phyloP scores from a whole-genome alignment of 1,140 invertebrate species.

The Drosophila orena region DNA sequence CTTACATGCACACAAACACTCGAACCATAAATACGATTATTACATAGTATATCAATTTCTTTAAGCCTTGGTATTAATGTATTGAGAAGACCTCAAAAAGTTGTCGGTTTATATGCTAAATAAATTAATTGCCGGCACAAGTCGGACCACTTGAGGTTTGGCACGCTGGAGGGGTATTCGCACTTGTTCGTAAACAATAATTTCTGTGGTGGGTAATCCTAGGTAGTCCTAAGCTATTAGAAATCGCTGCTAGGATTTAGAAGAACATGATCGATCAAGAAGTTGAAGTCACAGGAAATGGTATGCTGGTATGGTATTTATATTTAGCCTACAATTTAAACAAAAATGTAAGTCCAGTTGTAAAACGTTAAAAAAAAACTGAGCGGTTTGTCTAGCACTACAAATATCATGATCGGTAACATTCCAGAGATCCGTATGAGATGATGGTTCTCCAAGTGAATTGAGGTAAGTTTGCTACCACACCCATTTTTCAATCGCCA shows the following conservation, averaged over 20 bases:
- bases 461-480: background rate
- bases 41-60: background rate
- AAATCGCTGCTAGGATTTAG: background rate
- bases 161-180: constrained; percentile 13
- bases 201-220: background rate
- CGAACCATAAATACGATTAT: constrained; percentile 16
- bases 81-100: background rate
- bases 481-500: background rate
- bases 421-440: background rate
- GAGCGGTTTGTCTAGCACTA: background rate
- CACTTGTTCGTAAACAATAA: background rate
- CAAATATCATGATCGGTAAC: constrained; percentile 11
- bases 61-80: constrained; percentile 12
- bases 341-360: too few relatives aligned
- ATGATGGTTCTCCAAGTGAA: background rate
- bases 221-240: background rate
- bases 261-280: too few relatives aligned
- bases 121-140: constrained; percentile 30
- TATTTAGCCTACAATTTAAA: too few relatives aligned
- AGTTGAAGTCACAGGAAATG: too few relatives aligned
- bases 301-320: too few relatives aligned
- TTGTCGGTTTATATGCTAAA: constrained; percentile 3
- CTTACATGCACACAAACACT: constrained; percentile 26
- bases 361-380: background rate
- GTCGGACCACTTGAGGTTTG: background rate